A percentile compares a stretch with the other conserved stretches of the same genome.
phyloP scores from a whole-genome alignment of 2,888 invertebrate genomes.

The Protophormia terraenovae region DNA sequence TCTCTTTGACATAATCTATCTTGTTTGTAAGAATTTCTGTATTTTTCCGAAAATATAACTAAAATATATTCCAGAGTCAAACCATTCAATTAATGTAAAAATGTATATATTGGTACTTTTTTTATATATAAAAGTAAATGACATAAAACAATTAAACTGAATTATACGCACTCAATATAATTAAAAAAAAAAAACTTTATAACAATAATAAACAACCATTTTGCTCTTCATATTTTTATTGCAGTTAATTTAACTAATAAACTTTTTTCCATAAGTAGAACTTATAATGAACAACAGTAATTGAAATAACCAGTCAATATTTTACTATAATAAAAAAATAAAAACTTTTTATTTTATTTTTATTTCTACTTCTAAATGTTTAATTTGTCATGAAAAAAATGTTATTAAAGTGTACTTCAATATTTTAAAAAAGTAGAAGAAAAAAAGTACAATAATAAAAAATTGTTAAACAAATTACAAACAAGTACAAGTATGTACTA shows the following conservation, averaged over 20 bases:
- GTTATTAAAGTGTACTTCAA: constrained; percentile 2
- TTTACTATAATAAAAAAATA: not conserved
- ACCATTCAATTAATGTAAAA: too few relatives aligned
- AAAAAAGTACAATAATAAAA: constrained; percentile 1
- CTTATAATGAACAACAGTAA: not conserved
- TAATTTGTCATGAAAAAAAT: constrained; percentile 2
- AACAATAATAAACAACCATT: constrained; percentile 2
- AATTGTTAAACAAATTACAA: constrained; percentile 9
- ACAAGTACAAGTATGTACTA: constrained; percentile 26
- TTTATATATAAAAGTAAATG: not conserved
- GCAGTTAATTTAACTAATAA: constrained; percentile 23
- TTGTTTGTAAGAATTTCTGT: too few relatives aligned
- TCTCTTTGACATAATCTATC: too few relatives aligned
- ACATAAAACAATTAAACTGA: not conserved
- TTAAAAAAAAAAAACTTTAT: not conserved
- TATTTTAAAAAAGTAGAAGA: not conserved
- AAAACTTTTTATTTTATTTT: not conserved
- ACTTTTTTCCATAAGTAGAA: not conserved
- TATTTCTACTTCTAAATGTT: not conserved
- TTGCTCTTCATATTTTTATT: not conserved
- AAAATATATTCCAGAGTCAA: too few relatives aligned
- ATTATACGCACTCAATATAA: not conserved
- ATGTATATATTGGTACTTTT: not conserved
- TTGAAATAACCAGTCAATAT: not conserved
- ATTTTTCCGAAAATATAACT: too few relatives aligned